These are phyloP conservation scores for Drosophila jambulina DNA, from an alignment of 1,140 invertebrate species.

Conservation along the genomic window DNA sequence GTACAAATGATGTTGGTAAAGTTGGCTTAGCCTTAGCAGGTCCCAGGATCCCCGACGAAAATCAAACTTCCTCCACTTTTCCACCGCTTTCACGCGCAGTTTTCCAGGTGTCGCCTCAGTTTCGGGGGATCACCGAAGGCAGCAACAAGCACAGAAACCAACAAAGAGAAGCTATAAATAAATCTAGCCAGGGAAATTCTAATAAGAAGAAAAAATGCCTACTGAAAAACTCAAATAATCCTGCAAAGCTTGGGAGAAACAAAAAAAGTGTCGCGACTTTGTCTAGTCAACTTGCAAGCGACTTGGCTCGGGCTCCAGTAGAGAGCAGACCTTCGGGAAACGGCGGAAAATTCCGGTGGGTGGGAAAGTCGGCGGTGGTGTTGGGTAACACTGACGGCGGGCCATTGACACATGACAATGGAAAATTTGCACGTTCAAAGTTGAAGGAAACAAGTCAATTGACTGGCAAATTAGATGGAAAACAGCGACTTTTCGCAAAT, in stretches of 20 bases:
- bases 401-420: too few relatives aligned
- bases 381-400: too few relatives aligned
- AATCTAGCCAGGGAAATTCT: background rate
- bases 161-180: conserved; percentile 2
- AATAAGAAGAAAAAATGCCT: background rate
- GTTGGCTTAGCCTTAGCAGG: conserved; percentile 42
- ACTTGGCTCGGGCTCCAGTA: too few relatives aligned
- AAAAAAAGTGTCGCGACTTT: background rate
- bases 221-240: too few relatives aligned
- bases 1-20: conserved; percentile 71
- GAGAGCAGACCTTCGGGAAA: too few relatives aligned
- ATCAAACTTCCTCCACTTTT: conserved; percentile 11
- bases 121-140: conserved; percentile 3
- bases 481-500: too few relatives aligned
- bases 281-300: too few relatives aligned
- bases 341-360: too few relatives aligned
- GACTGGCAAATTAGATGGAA: conserved; percentile 34
- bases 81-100: conserved; percentile 1
- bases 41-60: background rate
- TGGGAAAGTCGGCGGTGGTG: too few relatives aligned
- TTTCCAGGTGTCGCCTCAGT: too few relatives aligned
- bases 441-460: too few relatives aligned
- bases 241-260: background rate
- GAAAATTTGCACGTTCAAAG: too few relatives aligned
- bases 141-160: background rate